phyloP scores from a whole-genome alignment of 30 jellyfish, hydroid and myxozoan species.

The Sanderia malayensis region DNA sequence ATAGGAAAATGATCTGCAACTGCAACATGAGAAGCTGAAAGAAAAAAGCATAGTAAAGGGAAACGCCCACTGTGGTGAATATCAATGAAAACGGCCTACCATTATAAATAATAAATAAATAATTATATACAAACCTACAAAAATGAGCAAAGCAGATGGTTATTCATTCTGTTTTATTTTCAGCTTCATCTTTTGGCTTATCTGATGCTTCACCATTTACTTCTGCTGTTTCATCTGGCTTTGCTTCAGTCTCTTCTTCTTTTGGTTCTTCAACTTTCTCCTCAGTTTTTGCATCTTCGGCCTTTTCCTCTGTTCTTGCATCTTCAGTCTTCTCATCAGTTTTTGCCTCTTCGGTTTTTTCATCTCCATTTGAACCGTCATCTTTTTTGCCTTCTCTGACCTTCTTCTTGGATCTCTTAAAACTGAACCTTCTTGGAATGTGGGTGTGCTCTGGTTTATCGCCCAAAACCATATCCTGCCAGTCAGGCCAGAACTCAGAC shows the following conservation, averaged over 20 bases:
- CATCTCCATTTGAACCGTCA: slow-evolving; percentile 48
- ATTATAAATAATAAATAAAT: too few species aligned
- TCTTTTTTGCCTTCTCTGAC: slow-evolving; percentile 57
- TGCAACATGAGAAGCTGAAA: too few species aligned
- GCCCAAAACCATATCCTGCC: slow-evolving; percentile 86
- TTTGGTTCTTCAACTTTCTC: slow-evolving; percentile 24
- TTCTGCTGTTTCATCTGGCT: slow-evolving; percentile 59
- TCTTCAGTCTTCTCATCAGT: slow-evolving; percentile 10
- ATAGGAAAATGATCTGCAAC: too few species aligned
- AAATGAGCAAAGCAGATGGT: not conserved
- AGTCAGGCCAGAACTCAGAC: slow-evolving; percentile 83
- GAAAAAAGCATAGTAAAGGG: too few species aligned
- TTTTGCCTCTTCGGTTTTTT: slow-evolving; percentile 44
- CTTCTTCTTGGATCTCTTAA: slow-evolving; percentile 70
- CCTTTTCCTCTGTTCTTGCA: slow-evolving; percentile 3
- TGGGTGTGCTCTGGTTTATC: slow-evolving; percentile 85
- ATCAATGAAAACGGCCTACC: too few species aligned
- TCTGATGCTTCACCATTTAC: slow-evolving; percentile 76
- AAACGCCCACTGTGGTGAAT: too few species aligned
- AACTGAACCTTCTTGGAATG: slow-evolving; percentile 70
- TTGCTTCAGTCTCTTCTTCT: slow-evolving; percentile 43
- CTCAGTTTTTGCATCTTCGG: slow-evolving; percentile 1
- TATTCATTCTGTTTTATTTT: slow-evolving; percentile 11
- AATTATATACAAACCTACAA: not conserved
- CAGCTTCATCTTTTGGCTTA: slow-evolving; percentile 62